Base-by-base conservation (phyloP, 2,113 vertebrate genomes). In the Etia nguti region DNA sequence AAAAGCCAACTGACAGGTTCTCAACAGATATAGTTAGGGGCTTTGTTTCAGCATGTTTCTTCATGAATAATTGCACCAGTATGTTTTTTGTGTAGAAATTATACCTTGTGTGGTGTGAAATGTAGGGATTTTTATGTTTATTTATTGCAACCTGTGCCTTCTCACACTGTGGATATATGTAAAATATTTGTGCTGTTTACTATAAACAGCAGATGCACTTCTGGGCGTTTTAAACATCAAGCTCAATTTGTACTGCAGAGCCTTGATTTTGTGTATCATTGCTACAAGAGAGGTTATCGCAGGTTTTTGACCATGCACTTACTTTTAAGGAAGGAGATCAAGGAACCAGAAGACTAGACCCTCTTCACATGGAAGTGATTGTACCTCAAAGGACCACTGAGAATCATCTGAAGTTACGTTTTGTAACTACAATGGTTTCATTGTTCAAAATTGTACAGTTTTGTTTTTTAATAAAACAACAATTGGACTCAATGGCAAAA, bases 11-110 rank as follows among this genome's bases (percentile, higher is more conserved):
- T 88, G 82, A 82, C 83, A 59, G 80, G 20, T 75, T 86, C 79
- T 48, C 79, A 86, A 73, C 86, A 89, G 79, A 84, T 65, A 75
- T 86, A 87, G 86, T 89, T 85, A 89, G 83, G 85, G 81, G 80
- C 81, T 86, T 82, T 86, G 83, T 92, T 89, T 94, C 79, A 85
- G 75, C 38, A 59, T 86, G 55, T 80, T 81, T 88, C 91, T 88
- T 86, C 29, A 80, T 80, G 34, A 85, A 73, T 73, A 62, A 75
- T 81, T 82, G 79, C 75, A 75, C 57, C 80, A 57, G 26, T 8
- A 73, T 81, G 84, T 90, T 83, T 79, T 75, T 84, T 70, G 56
- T 29, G 85, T 41, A 59, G 41, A 20, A 50, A 77, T 8, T 31
- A 77, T 1, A 77, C 81, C 57, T 26, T 73, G 16, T 62, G 31